Percentiles rank a stretch among this genome's conserved stretches.
Evolutionary conservation across 1,140 invertebrate species (phyloP).

Genomic region (Megathymus violae): DNA sequence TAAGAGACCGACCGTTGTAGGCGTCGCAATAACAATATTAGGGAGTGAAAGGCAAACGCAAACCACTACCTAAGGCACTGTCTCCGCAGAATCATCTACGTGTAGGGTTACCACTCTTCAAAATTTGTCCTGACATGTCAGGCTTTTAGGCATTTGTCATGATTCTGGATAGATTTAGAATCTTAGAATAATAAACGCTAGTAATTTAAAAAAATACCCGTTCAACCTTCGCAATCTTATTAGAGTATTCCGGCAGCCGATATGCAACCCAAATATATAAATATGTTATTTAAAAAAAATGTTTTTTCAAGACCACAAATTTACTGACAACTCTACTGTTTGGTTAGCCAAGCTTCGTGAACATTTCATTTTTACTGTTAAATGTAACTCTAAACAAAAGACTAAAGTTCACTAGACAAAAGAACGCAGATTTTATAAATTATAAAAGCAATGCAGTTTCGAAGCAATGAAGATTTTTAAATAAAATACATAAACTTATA

Average conservation of each 20-base stretch:
- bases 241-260: too few relatives aligned
- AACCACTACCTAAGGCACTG: conserved; percentile 55
- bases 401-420: too few relatives aligned
- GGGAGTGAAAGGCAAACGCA: conserved; percentile 72
- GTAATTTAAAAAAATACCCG: too few relatives aligned
- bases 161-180: too few relatives aligned
- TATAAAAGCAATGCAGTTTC: too few relatives aligned
- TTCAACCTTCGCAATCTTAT: too few relatives aligned
- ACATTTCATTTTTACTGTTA: neutral
- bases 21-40: conserved; percentile 51
- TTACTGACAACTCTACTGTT: neutral
- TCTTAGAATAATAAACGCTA: too few relatives aligned
- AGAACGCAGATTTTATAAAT: too few relatives aligned
- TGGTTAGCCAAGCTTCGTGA: neutral
- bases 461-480: too few relatives aligned
- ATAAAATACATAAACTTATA: too few relatives aligned
- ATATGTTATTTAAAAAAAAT: too few relatives aligned
- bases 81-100: conserved; percentile 28
- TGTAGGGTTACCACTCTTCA: neutral
- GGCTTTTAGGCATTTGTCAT: neutral
- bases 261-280: too few relatives aligned
- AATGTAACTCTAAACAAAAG: neutral
- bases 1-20: conserved; percentile 18
- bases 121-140: neutral
- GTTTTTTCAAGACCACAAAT: neutral